A percentile compares a stretch with the other conserved stretches of the same genome.
These are phyloP conservation scores for Tenthredo notha DNA, from an alignment of 2,888 invertebrate genomes.

Conservation along the genomic window DNA sequence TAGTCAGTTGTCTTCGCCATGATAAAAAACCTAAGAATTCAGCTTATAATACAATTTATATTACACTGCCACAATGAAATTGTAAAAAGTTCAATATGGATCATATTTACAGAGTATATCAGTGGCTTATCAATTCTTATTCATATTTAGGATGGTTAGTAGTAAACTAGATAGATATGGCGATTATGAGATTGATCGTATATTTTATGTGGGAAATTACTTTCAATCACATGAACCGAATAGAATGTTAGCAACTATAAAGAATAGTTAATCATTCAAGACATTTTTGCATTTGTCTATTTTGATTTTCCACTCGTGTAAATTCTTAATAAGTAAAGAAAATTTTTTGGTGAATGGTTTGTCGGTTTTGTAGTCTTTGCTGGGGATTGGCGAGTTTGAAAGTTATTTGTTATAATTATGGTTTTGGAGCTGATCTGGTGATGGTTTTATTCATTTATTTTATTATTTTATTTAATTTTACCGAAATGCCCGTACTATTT, in stretches of 20 bases:
- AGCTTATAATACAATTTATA: not conserved
- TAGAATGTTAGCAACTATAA: not conserved
- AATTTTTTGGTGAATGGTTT: slow-evolving; percentile 53
- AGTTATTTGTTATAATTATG: slow-evolving; percentile 54
- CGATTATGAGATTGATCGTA: not conserved
- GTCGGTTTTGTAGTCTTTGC: slow-evolving; percentile 54
- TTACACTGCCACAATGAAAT: not conserved
- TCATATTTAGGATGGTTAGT: not conserved
- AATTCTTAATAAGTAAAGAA: slow-evolving; percentile 39
- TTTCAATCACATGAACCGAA: not conserved
- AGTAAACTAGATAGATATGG: not conserved
- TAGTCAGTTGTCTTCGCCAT: not conserved
- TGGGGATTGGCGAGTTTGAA: slow-evolving; percentile 48
- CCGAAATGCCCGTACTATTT: slow-evolving; percentile 27
- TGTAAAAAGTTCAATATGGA: not conserved
- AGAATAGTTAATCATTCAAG: not conserved
- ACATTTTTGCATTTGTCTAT: slow-evolving; percentile 43
- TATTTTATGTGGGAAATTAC: slow-evolving; percentile 4
- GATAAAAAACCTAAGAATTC: not conserved
- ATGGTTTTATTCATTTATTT: slow-evolving; percentile 60
- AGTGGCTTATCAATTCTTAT: not conserved
- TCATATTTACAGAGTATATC: not conserved
- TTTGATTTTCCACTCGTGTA: slow-evolving; percentile 46
- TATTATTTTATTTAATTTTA: slow-evolving; percentile 6
- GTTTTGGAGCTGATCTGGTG: slow-evolving; percentile 64